Evolutionary conservation across 53 echinoderm and acorn worm species (phyloP).

Genomic region (Hippasteria phrygiana): DNA sequence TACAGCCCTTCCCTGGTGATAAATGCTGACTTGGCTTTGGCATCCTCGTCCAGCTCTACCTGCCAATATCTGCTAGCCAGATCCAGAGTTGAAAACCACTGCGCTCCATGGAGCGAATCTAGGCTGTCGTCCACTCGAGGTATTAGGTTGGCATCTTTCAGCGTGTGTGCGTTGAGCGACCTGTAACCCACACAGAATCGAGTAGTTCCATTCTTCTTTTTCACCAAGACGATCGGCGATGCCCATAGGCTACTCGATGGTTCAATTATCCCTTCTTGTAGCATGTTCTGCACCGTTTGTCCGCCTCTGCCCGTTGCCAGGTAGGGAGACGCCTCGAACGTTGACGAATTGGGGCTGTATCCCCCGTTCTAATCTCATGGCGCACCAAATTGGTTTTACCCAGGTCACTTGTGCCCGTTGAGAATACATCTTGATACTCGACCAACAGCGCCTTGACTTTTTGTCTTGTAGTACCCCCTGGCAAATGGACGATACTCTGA

Average conservation of each 20-base stretch:
- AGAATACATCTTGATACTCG: conserved; percentile 63
- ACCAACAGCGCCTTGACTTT: conserved; percentile 18
- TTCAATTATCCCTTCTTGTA: background rate
- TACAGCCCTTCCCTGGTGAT: background rate
- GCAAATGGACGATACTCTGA: no score
- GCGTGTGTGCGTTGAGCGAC: background rate
- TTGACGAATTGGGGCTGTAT: conserved; percentile 15
- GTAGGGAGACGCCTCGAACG: conserved; percentile 1
- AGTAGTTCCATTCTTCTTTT: conserved; percentile 27
- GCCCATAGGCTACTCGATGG: conserved; percentile 41
- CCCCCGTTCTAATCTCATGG: conserved; percentile 55
- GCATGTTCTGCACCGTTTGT: conserved; percentile 10
- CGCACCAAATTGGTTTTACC: conserved; percentile 44
- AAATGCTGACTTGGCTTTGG: conserved; percentile 7
- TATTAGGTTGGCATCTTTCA: conserved; percentile 17
- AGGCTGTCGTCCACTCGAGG: conserved; percentile 16
- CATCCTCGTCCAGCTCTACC: conserved; percentile 9
- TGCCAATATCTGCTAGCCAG: conserved; percentile 19
- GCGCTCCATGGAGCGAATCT: background rate
- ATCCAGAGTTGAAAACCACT: conserved; percentile 12
- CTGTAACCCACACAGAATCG: conserved; percentile 40
- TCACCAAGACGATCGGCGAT: conserved; percentile 38
- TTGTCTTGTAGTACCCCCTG: background rate
- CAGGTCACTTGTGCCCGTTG: conserved; percentile 24
- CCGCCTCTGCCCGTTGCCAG: background rate